These are phyloP conservation scores for Napeogenes inachia DNA, from an alignment of 2,888 invertebrate genomes.

Conservation along the genomic window DNA sequence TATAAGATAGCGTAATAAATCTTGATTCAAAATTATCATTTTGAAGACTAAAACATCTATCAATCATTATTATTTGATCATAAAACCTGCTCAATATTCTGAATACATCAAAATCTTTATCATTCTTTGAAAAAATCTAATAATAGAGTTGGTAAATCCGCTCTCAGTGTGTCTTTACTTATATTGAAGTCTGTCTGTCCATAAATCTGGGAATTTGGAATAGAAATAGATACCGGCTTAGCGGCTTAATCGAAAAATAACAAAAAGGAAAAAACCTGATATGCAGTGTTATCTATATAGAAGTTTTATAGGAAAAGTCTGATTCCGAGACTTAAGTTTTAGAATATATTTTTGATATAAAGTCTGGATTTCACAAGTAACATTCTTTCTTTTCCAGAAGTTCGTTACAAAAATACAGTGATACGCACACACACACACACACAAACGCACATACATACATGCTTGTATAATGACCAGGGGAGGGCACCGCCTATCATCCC, in stretches of 20 bases:
- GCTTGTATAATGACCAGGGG: no score
- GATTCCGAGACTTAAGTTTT: neutral
- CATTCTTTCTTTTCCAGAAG: no score
- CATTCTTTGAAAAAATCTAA: conserved; percentile 1
- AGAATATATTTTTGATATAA: neutral
- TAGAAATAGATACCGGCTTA: conserved; percentile 4
- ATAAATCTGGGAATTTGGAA: conserved; percentile 1
- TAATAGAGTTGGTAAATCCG: conserved; percentile 1
- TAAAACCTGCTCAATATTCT: conserved; percentile 1
- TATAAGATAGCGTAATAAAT: no score
- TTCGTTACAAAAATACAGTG: no score
- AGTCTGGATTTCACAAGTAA: no score
- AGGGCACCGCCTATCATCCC: no score
- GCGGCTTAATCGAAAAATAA: conserved; percentile 3
- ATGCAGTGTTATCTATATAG: neutral
- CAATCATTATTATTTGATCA: neutral
- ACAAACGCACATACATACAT: no score
- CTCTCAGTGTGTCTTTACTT: neutral
- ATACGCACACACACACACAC: no score
- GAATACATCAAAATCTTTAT: conserved; percentile 4
- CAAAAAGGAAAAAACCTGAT: neutral
- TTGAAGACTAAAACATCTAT: neutral
- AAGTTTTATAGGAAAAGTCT: neutral
- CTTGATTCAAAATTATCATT: neutral
- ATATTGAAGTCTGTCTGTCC: conserved; percentile 6